These are phyloP conservation scores for Colletes latitarsis DNA, from an alignment of 1,140 invertebrate species.

Conservation along the genomic window DNA sequence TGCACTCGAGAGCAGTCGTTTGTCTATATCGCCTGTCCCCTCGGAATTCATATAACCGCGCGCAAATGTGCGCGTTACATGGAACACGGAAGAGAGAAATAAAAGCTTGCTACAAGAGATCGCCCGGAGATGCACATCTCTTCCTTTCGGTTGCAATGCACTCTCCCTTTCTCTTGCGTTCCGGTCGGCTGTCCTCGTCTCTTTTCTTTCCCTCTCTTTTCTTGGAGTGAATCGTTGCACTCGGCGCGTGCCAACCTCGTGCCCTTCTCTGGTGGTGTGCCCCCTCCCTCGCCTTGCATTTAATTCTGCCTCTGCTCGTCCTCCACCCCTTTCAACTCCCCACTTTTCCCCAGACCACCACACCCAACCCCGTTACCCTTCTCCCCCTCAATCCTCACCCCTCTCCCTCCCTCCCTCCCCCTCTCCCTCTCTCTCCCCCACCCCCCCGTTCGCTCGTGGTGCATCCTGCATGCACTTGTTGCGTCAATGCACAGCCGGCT, in stretches of 20 bases:
- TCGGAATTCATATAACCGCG: conserved; percentile 38
- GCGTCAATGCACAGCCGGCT: conserved; percentile 58
- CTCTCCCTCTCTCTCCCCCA: conserved; percentile 6
- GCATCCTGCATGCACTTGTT: conserved; percentile 70
- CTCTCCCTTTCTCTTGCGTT: conserved; percentile 37
- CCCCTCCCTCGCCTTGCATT: conserved; percentile 66
- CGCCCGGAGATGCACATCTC: conserved; percentile 61
- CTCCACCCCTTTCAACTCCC: conserved; percentile 56
- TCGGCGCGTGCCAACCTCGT: conserved; percentile 78
- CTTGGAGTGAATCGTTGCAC: conserved; percentile 71
- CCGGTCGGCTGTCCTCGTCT: conserved; percentile 3
- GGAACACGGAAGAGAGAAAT: neutral
- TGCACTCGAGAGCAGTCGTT: conserved; percentile 26
- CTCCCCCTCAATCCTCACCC: neutral
- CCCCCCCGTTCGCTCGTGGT: conserved; percentile 18
- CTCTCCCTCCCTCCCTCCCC: neutral
- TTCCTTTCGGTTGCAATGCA: conserved; percentile 61
- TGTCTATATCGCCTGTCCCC: conserved; percentile 37
- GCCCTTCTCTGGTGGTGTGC: conserved; percentile 59
- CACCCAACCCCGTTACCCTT: conserved; percentile 32
- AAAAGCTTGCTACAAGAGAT: conserved; percentile 44
- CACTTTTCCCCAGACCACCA: conserved; percentile 29
- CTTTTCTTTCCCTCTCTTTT: conserved; percentile 39
- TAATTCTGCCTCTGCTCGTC: conserved; percentile 61
- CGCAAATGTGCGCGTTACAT: conserved; percentile 13